Conservation (phyloP, 2,797 vertebrate species). For the Nannoperca australis region DNA sequence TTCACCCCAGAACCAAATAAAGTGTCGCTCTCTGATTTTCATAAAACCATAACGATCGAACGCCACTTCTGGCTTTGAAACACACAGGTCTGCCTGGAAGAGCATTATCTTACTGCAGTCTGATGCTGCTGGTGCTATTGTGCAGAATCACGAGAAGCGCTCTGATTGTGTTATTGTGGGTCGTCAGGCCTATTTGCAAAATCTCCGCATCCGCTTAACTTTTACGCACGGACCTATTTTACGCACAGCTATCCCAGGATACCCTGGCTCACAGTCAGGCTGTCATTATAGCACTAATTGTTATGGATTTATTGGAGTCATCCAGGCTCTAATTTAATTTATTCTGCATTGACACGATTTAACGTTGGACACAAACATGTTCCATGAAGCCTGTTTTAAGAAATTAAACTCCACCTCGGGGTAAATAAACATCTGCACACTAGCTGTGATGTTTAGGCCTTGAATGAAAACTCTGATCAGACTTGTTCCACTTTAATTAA, state of each 20-base stretch:
- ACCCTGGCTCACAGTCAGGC: background rate
- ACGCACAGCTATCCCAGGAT: constrained; percentile 18
- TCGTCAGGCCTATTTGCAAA: constrained; percentile 15
- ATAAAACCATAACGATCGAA: background rate
- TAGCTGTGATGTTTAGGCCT: background rate
- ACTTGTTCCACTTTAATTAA: constrained; percentile 4
- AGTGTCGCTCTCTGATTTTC: background rate
- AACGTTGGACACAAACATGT: background rate
- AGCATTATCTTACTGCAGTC: background rate
- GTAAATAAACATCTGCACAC: background rate
- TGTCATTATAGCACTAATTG: background rate
- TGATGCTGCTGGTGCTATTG: background rate
- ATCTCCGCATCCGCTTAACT: constrained; percentile 5
- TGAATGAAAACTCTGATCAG: background rate
- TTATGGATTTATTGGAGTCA: background rate
- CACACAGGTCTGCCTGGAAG: background rate
- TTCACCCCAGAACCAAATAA: background rate
- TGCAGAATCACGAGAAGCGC: background rate
- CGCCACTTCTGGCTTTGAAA: background rate
- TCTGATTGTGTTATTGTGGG: constrained; percentile 25
- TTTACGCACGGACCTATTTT: constrained; percentile 66
- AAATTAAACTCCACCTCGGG: background rate
- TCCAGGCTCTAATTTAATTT: background rate
- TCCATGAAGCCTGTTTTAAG: background rate
- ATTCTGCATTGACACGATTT: background rate